Conservation (phyloP, 2,113 vertebrate species). For the Neolamprologus falcicula region DNA sequence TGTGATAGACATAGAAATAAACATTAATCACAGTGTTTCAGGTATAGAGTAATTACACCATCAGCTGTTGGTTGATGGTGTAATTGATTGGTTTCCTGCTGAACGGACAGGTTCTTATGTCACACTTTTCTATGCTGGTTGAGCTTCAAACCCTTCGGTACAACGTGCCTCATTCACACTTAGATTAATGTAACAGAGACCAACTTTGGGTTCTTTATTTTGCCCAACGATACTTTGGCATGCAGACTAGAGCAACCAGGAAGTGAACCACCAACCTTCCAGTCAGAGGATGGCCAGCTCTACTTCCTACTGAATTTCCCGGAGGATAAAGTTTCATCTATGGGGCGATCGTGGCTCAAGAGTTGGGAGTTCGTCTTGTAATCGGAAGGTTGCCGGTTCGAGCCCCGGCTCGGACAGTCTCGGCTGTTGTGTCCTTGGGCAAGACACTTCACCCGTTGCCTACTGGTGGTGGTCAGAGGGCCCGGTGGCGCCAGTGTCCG, state of each 20-base stretch:
- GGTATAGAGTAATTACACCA: not conserved
- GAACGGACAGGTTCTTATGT: not conserved
- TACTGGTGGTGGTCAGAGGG: no score
- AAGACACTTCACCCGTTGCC: no score
- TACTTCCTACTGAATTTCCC: not conserved
- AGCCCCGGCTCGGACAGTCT: no score
- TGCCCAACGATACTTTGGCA: not conserved
- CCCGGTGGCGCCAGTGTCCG: no score
- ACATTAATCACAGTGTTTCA: not conserved
- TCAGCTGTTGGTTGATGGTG: not conserved
- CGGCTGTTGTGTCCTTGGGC: no score
- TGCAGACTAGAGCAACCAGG: not conserved
- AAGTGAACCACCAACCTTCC: not conserved
- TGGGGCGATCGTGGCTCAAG: no score
- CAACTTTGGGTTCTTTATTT: not conserved
- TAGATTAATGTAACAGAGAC: not conserved
- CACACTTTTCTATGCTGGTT: not conserved
- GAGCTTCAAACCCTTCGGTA: not conserved
- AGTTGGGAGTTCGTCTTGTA: no score
- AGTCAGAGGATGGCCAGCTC: not conserved
- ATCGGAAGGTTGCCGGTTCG: no score
- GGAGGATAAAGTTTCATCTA: not conserved
- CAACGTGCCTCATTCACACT: not conserved
- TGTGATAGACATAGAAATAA: not conserved
- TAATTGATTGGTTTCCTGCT: not conserved